A percentile compares a stretch with the other conserved stretches of the same genome.
Evolutionary conservation across 1,140 invertebrate genomes (phyloP).

Genomic region (Eciton burchellii): DNA sequence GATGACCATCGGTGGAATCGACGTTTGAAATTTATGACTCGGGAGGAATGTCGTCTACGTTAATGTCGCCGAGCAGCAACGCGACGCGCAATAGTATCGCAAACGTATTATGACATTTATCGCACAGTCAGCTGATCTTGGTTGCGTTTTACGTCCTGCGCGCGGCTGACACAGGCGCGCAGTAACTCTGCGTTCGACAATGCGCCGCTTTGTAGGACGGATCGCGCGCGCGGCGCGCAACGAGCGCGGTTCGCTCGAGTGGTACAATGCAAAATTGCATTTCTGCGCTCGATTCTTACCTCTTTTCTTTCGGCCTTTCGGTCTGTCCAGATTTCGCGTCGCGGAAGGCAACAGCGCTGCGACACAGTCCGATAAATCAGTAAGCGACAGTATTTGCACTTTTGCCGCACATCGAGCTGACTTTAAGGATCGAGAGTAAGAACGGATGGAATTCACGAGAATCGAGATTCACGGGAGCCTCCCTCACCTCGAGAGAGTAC

Average conservation of each 20-base stretch:
- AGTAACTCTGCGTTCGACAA: slow-evolving; percentile 27
- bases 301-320: background rate
- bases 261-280: slow-evolving; percentile 27
- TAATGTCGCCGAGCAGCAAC: background rate
- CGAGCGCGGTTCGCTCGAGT: slow-evolving; percentile 19
- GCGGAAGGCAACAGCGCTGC: background rate
- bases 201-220: background rate
- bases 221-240: background rate
- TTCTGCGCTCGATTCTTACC: background rate
- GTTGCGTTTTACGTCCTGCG: slow-evolving; percentile 37
- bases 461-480: no score
- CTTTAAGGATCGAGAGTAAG: no score
- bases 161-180: background rate
- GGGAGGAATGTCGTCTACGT: no score
- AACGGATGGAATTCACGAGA: no score
- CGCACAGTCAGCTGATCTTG: slow-evolving; percentile 58
- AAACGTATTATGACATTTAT: slow-evolving; percentile 67
- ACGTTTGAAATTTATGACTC: no score
- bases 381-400: no score
- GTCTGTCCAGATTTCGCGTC: background rate
- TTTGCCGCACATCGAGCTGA: no score
- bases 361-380: background rate
- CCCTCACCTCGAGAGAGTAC: background rate
- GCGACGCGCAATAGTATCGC: slow-evolving; percentile 54
- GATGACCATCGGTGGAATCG: no score